Evolutionary conservation across 2,797 vertebrate genomes (phyloP), one percentile per base, ranked within the genome.

Genomic region (Steatocranus sp.): DNA sequence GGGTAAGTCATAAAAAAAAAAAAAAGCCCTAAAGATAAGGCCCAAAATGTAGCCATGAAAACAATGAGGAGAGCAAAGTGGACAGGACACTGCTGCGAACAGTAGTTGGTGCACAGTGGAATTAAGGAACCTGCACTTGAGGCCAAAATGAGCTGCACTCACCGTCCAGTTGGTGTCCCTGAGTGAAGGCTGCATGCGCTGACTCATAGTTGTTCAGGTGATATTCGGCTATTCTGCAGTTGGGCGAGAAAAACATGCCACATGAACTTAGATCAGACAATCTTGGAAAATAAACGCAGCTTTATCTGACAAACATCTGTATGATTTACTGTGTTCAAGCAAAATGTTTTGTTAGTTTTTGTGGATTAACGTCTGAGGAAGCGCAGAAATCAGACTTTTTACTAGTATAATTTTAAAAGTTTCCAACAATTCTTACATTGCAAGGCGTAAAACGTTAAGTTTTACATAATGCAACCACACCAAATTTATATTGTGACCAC

Each of bases 151-250:
- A 17, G 91, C 95, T 50, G 54, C 34, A 91, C 98, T 97, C 96
- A 99, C 98, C 95, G 84, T 98, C 96, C 93, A 98, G 94, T 77
- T 94, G 95, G 48, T 97, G 96, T 94, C 97, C 98, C 93, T 96
- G 96, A 91, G 90, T 94, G 93, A 99, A 98, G 76, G 96, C 96
- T 86, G 97, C 95, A 87, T 97, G 93, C 89, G 98, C 97, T 89
- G 96, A 96, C 75, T 93, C 89, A 82, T 96, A 98, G 84, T 97
- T 96, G 89, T 96, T 97, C 78, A 97, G 96, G 93, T 99, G 96
- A 93, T 98, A 99, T 95, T 99, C 98, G 87, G 97, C 97, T 92
- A 99, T 97, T 96, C 98, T 99, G 94, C 81, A 90, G 53, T 49
- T 14, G 23, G 25, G 27, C 75, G 20, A 86, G 11, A 86, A 83